Base-by-base conservation (phyloP, 2,113 vertebrate species). In the Amphiprion percula region DNA sequence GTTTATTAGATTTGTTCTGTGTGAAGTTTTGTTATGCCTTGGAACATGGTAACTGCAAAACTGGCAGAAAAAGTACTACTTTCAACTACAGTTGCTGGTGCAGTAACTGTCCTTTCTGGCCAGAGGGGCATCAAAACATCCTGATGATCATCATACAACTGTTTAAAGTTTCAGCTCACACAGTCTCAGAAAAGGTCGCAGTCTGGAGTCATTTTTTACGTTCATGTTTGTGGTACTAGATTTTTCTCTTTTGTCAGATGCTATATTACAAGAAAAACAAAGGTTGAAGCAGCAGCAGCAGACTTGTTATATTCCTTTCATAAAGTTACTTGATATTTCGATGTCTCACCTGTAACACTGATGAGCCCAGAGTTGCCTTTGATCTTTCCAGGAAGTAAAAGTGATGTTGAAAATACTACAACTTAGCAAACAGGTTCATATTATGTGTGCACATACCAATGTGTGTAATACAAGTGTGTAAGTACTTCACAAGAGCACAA, bases 301-400 rank as follows among this genome's bases (percentile, higher is more conserved):
- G 21, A 11, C 10, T 1, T 49, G 6, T 24, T 39, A 44, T 67
- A 24, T 37, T 69, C 11, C 28, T 23, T 50, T 46, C 17, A 63
- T 82, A 46, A 83, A 71, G 21, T 15, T 17, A 21, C 14, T 19
- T 52, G 6, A 15, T 19, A 33, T 41, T 16, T 2, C 1, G 7
- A 9, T 63, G 28, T 12, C 49, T 56, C 17, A 55, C 4, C 41
- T 37, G 5, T 4, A 21, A 41, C 10, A 39, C 39, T 58, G 37
- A 37, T 62, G 39, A 19, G 19, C 0, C 54, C 33, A 63, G 10
- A 52, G 11, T 74, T 26, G 5, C 17, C 19, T 63, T 69, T 74
- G 24, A 74, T 55, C 41, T 54, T 37, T 65, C 9, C 59, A 68
- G 44, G 30, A 72, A 56, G n/a, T 62, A 19, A 58, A 23, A 16